Evolutionary conservation across 2,888 invertebrate species (phyloP), one percentile per base, ranked within the genome.

Genomic region (Diaprepes abbreviatus): DNA sequence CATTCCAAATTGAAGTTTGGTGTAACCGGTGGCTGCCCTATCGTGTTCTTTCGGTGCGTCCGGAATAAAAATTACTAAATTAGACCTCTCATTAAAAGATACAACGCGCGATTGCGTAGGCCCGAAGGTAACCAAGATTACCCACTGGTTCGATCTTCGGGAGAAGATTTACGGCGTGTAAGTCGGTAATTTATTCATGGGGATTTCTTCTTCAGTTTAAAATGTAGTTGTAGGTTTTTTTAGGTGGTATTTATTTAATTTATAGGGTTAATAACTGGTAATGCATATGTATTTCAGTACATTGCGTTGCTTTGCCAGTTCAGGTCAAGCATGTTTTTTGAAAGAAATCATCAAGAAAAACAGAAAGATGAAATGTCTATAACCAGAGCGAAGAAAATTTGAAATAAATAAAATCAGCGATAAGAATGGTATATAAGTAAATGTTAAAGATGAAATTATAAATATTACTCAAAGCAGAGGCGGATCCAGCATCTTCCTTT

Each of bases 41-140:
- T 64, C 67, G 17, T 71, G 71, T 71, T 21, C 40, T 9, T 35
- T 31, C 43, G 40, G 40, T 35, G 31, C 38, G 12, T 16, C 3
- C 54, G 3, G 71, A 71, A 71, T 68, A 77, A 80, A 79, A 80
- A 81, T 80, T 77, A 79, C 79, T 79, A 79, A 83, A 83, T 83
- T 83, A 83, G 82, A 78, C 76, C 66, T 78, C 83, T 83, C 83
- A 83, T 83, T 84, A 83, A 82, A 80, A 79, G 83, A 83, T 83
- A 83, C 83, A 83, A 75, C 71, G 40, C 19, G 21, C 59, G 73
- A 73, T 73, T 73, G 73, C 72, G 72, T 72, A 72, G 72, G 72
- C 72, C 60, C 57, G 50, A 35, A 35, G 35, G 12, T 7, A 38
- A 60, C 48, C 21, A 35, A 17, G 60, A 60, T 60, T 60, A 48